A percentile compares a stretch with the other conserved stretches of the same genome.
phyloP scores from a whole-genome alignment of 1,140 invertebrate species.

The Drosophila kepulauana region DNA sequence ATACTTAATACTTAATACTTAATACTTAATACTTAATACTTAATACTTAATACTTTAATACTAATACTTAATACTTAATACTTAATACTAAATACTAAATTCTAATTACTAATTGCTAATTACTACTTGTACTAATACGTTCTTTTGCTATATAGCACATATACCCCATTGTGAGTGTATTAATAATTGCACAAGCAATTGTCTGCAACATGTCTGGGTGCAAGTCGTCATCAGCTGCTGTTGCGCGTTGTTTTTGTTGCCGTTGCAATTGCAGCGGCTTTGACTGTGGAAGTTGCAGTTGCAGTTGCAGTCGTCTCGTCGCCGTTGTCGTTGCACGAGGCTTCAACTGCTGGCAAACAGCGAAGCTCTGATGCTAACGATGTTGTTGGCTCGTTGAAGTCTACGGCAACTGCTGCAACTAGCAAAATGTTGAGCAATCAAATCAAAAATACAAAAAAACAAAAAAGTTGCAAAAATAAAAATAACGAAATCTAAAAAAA shows the following conservation, averaged over 20 bases:
- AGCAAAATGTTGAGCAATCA: constrained; percentile 71
- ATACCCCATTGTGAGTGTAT: constrained; percentile 20
- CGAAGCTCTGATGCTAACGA: constrained; percentile 64
- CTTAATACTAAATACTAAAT: too few relatives aligned
- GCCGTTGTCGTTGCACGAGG: constrained; percentile 57
- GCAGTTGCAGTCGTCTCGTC: constrained; percentile 27
- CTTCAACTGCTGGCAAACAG: constrained; percentile 17
- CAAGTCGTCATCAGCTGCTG: constrained; percentile 56
- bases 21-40: too few relatives aligned
- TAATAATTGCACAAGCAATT: constrained; percentile 67
- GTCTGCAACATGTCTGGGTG: constrained; percentile 77
- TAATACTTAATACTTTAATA: too few relatives aligned
- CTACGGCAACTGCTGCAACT: constrained; percentile 32
- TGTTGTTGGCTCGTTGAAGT: constrained; percentile 58
- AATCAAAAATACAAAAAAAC: constrained; percentile 61
- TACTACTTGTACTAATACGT: too few relatives aligned
- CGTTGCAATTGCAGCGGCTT: constrained; percentile 21
- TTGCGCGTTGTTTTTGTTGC: constrained; percentile 23
- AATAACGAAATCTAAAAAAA: constrained; percentile 42
- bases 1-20: too few relatives aligned
- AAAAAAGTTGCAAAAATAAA: constrained; percentile 27
- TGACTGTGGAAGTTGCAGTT: constrained; percentile 16
- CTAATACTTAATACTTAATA: too few relatives aligned
- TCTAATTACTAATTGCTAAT: too few relatives aligned
- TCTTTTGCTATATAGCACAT: background rate